A percentile compares a stretch with the other conserved stretches of the same genome.
Evolutionary conservation across 2,888 invertebrate genomes (phyloP).

Genomic region (Trichogramma evanescens): DNA sequence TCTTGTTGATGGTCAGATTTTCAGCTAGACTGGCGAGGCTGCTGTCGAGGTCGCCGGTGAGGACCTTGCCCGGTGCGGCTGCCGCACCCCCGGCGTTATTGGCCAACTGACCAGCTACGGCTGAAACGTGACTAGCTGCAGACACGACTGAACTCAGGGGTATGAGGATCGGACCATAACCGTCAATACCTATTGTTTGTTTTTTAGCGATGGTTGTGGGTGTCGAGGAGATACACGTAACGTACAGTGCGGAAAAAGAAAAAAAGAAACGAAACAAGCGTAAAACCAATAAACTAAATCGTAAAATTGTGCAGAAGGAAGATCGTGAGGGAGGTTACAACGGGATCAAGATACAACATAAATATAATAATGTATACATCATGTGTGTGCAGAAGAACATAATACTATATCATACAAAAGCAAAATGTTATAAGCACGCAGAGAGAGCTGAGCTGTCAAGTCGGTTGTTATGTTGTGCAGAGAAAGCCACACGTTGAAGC

Average conservation of each 20-base stretch:
- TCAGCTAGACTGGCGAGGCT: conserved; percentile 89
- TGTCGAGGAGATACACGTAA: conserved; percentile 12
- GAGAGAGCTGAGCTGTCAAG: no score
- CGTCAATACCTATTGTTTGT: conserved; percentile 57
- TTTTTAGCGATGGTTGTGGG: conserved; percentile 11
- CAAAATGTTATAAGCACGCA: no score
- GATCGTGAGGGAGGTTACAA: no score
- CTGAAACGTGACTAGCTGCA: conserved; percentile 41
- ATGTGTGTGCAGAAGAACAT: no score
- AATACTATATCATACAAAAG: no score
- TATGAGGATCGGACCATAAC: conserved; percentile 65
- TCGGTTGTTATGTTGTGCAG: no score
- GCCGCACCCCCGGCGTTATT: conserved; percentile 46
- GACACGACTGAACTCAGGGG: conserved; percentile 43
- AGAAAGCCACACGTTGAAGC: no score
- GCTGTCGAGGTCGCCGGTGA: conserved; percentile 89
- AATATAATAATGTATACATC: no score
- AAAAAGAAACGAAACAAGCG: conserved; percentile 22
- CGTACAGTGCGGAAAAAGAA: conserved; percentile 23
- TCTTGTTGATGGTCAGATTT: conserved; percentile 82
- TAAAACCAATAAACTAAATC: not conserved
- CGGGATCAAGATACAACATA: no score
- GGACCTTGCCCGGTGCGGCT: conserved; percentile 61
- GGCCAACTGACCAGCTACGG: conserved; percentile 39
- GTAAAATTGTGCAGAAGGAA: no score